Evolutionary conservation across 35 echinoderm and acorn worm species (phyloP), one percentile per base, ranked within the genome.

Genomic region (Heliocidaris erythrogramma): DNA sequence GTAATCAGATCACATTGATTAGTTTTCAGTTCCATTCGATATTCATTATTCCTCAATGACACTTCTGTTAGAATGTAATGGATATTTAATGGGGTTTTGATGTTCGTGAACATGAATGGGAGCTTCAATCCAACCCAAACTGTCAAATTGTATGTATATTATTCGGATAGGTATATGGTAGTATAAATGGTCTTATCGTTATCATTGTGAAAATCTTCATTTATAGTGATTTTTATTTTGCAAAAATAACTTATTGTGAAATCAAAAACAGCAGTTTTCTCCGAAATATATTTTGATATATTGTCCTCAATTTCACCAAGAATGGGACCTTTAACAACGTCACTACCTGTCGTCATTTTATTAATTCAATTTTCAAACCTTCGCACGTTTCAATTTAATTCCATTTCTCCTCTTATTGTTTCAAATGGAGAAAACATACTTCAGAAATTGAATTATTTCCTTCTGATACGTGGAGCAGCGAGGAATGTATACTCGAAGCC

Each of bases 301-400:
- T 60, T 60, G 7, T 11, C 59, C 59, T 12, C 10, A 60, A 14
- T 60, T 60, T 60, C 59, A 18, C 12, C 2, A 60, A 18, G 59
- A 78, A 42, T n/a, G 27, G 65, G n/a, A n/a, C 52, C 52, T 56
- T 56, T 56, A 78, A 78, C 5, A 24, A 18, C 65, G 18, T 78
- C 65, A 78, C 21, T 78, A 24, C 65, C 18, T 78, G 27, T 18
- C 65, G 65, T 78, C 65, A 78, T 78, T 78, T 42, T 78, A 78
- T 78, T 78, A 78, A 78, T 78, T n/a, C 27, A 78, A 78, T 78
- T 78, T 78, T 27, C 65, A n/a, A 78, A 27, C 65, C 65, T 78
- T 78, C 65, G 65, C 65, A 78, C 65, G 65, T 78, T 78, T 78
- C 65, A 78, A 78, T 78, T 78, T 78, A 27, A n/a, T 78, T 78